Evolutionary conservation across 2,797 vertebrate genomes (phyloP).

Genomic region (Lepidocolaptes lacrymiger): DNA sequence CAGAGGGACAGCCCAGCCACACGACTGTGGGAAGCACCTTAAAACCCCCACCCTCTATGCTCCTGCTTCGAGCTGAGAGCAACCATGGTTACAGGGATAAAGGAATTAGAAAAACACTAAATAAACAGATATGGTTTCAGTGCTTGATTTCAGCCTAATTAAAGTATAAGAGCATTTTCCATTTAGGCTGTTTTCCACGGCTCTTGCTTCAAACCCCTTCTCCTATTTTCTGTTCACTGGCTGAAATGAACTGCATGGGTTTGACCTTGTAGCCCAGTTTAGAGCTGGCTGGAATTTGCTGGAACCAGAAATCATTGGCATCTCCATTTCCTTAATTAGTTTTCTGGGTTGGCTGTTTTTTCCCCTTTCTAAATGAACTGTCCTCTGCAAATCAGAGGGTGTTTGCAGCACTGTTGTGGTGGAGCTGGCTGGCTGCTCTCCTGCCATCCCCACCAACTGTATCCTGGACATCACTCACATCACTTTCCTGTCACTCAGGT

Average conservation of each 20-base stretch:
- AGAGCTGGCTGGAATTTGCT: neutral
- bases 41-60: fast-evolving
- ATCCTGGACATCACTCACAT: fast-evolving
- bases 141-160: neutral
- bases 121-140: neutral
- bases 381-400: neutral
- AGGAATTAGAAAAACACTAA: neutral
- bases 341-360: neutral
- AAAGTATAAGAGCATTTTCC: neutral
- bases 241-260: neutral
- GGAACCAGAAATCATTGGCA: neutral
- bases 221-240: neutral
- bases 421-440: neutral
- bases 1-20: neutral
- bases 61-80: neutral
- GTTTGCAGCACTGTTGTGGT: neutral
- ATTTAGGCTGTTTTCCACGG: neutral
- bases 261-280: neutral
- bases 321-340: conserved; percentile 50
- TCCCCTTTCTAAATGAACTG: neutral
- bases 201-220: neutral
- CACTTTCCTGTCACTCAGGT: fast-evolving
- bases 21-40: neutral
- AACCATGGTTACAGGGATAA: neutral
- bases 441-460: neutral